Evolutionary conservation across 1,140 invertebrate species (phyloP).

Genomic region (Cardiocondyla obscurior): DNA sequence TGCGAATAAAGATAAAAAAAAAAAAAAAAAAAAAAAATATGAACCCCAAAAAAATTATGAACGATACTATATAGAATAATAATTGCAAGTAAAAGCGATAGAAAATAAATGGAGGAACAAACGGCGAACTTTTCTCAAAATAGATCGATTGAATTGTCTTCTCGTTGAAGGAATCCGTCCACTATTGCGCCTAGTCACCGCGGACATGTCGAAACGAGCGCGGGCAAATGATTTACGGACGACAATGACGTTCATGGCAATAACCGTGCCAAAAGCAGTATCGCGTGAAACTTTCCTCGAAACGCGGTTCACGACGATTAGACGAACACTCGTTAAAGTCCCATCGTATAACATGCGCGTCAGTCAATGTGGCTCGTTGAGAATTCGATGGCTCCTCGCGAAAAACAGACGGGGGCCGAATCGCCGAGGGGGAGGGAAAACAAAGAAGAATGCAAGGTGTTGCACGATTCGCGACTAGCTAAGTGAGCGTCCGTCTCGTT

Average conservation of each 20-base stretch:
- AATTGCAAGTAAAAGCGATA: not conserved
- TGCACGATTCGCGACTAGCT: conserved; percentile 28
- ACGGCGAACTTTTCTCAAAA: not conserved
- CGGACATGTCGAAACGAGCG: conserved; percentile 3
- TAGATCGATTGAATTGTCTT: not conserved
- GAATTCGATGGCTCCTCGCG: conserved; percentile 30
- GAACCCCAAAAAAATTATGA: too few species aligned
- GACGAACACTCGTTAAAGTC: conserved; percentile 63
- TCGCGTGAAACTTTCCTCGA: conserved; percentile 58
- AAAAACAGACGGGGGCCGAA: not conserved
- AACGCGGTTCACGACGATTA: conserved; percentile 59
- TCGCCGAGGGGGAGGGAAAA: not conserved
- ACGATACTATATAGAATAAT: too few species aligned
- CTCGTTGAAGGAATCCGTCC: not conserved
- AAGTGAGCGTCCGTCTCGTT: conserved; percentile 71
- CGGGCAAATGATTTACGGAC: conserved; percentile 61
- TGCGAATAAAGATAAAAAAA: too few species aligned
- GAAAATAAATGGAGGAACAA: not conserved
- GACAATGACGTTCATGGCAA: conserved; percentile 57
- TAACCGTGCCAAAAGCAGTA: conserved; percentile 55
- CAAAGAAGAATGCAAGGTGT: conserved; percentile 50
- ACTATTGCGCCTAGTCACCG: not conserved
- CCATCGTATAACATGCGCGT: conserved; percentile 51
- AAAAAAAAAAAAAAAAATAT: too few species aligned
- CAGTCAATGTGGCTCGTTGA: conserved; percentile 31